A percentile compares a stretch with the other conserved stretches of the same genome.
These are phyloP conservation scores for Lysiphlebus fabarum DNA, from an alignment of 1,140 invertebrate species.

Conservation along the genomic window DNA sequence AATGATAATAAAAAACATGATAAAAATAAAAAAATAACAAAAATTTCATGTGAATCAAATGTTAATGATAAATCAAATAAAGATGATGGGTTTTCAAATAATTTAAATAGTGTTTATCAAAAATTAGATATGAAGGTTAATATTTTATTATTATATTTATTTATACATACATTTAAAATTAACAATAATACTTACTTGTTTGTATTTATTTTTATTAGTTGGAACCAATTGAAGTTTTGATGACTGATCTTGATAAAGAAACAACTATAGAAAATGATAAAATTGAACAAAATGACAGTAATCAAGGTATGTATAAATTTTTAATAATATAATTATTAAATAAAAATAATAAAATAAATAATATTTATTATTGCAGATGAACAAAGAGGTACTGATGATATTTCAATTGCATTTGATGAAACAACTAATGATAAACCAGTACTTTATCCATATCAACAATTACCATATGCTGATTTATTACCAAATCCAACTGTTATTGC, in stretches of 20 bases:
- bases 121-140: conserved; percentile 49
- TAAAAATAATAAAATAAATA: not conserved
- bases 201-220: conserved; percentile 34
- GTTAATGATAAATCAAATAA: conserved; percentile 42
- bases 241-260: conserved; percentile 38
- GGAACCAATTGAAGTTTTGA: conserved; percentile 42
- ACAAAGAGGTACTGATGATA: conserved; percentile 44
- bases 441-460: conserved; percentile 50
- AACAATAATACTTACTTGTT: no score
- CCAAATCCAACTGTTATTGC: conserved; percentile 52
- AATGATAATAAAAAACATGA: conserved; percentile 41
- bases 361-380: conserved; percentile 42
- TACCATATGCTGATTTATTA: conserved; percentile 54
- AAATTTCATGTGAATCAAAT: conserved; percentile 35
- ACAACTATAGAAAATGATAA: conserved; percentile 34
- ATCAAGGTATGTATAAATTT: conserved; percentile 38
- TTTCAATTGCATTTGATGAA: conserved; percentile 41
- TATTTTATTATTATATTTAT: conserved; percentile 10
- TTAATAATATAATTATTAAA: conserved; percentile 1
- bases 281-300: conserved; percentile 35
- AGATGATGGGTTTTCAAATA: conserved; percentile 30
- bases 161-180: no score
- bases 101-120: conserved; percentile 41
- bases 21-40: conserved; percentile 32
- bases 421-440: conserved; percentile 42